Conservation (phyloP, 2,888 invertebrate genomes). For the Neelides folsomi region DNA sequence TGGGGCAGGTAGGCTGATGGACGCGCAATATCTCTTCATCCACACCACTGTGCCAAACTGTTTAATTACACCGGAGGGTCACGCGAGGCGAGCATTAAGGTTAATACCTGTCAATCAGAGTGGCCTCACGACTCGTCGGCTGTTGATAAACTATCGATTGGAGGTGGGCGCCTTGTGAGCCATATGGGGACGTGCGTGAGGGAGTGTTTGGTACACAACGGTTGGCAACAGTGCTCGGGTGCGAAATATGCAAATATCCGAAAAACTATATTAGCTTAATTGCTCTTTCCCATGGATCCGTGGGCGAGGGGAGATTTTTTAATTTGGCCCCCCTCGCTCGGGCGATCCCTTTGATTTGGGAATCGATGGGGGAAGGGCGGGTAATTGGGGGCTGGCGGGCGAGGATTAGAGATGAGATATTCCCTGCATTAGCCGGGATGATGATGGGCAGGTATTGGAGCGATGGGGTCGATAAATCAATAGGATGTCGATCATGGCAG, state of each 20-base stretch:
- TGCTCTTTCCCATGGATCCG: conserved; percentile 32
- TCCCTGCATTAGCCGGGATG: conserved; percentile 4
- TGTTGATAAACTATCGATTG: conserved; percentile 22
- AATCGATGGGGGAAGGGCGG: conserved; percentile 8
- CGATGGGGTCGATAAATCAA: conserved; percentile 32
- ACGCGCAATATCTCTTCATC: conserved; percentile 22
- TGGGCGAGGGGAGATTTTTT: conserved; percentile 15
- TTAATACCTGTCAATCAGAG: conserved; percentile 33
- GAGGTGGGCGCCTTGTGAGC: conserved; percentile 1
- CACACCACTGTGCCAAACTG: conserved; percentile 27
- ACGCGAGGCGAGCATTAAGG: conserved; percentile 34
- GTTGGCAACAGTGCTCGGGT: neutral
- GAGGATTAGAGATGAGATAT: conserved; percentile 9
- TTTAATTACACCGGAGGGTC: conserved; percentile 32
- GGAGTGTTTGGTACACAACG: conserved; percentile 4
- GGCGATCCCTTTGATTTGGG: conserved; percentile 8
- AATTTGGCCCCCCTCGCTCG: conserved; percentile 18
- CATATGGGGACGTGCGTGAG: neutral
- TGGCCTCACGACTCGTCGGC: conserved; percentile 13
- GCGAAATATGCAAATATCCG: conserved; percentile 33
- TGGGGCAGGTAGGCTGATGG: conserved; percentile 4
- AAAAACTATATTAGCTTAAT: conserved; percentile 31
- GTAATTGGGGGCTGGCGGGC: conserved; percentile 10
- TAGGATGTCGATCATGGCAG: conserved; percentile 28
- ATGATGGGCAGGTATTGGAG: conserved; percentile 31